A percentile compares a stretch with the other conserved stretches of the same genome.
Conservation (phyloP, 2,888 invertebrate genomes). For the Drosophila kambysellisi region DNA sequence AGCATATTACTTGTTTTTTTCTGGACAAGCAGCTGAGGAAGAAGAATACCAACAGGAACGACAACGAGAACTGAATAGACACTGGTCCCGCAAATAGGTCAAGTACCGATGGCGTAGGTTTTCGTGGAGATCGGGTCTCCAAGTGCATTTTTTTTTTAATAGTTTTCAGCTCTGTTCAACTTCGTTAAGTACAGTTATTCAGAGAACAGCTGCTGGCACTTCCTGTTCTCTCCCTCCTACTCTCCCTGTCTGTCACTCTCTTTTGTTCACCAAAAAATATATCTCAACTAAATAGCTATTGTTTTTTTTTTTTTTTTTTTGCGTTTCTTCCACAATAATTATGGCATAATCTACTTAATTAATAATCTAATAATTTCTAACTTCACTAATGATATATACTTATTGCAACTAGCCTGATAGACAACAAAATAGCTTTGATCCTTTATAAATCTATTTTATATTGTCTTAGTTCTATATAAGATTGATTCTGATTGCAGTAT, state of each 20-base stretch:
- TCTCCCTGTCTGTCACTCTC: background rate
- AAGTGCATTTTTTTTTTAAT: no score
- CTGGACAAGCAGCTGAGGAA: constrained; percentile 28
- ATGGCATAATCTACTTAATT: no score
- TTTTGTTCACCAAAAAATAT: background rate
- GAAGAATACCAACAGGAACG: constrained; percentile 1
- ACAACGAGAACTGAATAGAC: constrained; percentile 18
- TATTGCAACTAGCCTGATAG: background rate
- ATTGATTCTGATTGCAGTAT: background rate
- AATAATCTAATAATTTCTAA: no score
- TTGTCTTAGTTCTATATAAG: background rate
- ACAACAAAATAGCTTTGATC: background rate
- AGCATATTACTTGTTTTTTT: no score
- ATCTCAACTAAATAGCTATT: background rate
- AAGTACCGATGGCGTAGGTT: constrained; percentile 38
- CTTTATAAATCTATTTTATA: background rate
- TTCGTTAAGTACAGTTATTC: constrained; percentile 32
- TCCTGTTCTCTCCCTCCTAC: no score
- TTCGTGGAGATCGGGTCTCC: constrained; percentile 25
- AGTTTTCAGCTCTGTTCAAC: constrained; percentile 18
- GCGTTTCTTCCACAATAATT: no score
- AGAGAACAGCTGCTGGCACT: background rate
- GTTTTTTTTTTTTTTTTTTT: no score
- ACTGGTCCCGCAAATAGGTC: constrained; percentile 56
- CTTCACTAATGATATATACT: background rate